Evolutionary conservation across 2,797 vertebrate species (phyloP).

Genomic region (Meda fulgida): DNA sequence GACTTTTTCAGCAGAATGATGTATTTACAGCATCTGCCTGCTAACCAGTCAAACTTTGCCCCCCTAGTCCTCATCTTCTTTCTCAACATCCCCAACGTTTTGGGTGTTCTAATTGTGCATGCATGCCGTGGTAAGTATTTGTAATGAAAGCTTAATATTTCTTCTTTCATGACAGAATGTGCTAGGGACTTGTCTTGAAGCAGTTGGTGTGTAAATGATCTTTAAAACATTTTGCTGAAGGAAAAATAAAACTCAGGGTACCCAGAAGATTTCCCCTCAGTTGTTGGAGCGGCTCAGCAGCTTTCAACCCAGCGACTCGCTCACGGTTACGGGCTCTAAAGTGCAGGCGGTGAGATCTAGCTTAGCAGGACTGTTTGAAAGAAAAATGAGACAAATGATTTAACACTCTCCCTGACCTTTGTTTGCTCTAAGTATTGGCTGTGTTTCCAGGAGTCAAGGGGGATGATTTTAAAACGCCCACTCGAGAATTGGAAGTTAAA

Average conservation of each 20-base stretch:
- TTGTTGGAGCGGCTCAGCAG: constrained; percentile 45
- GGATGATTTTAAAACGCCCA: constrained; percentile 62
- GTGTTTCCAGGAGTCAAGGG: constrained; percentile 59
- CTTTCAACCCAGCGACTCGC: constrained; percentile 58
- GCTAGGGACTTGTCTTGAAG: constrained; percentile 42
- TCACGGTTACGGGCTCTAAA: constrained; percentile 49
- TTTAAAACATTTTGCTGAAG: constrained; percentile 50
- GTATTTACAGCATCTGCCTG: neutral
- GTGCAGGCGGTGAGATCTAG: constrained; percentile 40
- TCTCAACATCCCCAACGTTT: neutral
- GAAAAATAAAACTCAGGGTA: constrained; percentile 29
- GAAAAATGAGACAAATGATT: constrained; percentile 62
- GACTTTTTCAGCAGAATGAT: neutral
- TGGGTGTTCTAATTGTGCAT: constrained; percentile 15
- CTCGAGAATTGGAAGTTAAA: constrained; percentile 63
- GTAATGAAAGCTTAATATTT: constrained; percentile 55
- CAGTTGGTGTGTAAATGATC: constrained; percentile 52
- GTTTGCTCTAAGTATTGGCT: constrained; percentile 67
- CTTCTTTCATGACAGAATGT: constrained; percentile 51
- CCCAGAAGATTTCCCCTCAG: constrained; percentile 51
- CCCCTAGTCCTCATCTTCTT: neutral
- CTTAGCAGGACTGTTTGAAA: constrained; percentile 46
- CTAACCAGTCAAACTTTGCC: neutral
- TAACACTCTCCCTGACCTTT: constrained; percentile 67
- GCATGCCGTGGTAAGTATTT: constrained; percentile 32